Evolutionary conservation across 2,888 invertebrate species (phyloP).

Genomic region (Stratiomys singularior): DNA sequence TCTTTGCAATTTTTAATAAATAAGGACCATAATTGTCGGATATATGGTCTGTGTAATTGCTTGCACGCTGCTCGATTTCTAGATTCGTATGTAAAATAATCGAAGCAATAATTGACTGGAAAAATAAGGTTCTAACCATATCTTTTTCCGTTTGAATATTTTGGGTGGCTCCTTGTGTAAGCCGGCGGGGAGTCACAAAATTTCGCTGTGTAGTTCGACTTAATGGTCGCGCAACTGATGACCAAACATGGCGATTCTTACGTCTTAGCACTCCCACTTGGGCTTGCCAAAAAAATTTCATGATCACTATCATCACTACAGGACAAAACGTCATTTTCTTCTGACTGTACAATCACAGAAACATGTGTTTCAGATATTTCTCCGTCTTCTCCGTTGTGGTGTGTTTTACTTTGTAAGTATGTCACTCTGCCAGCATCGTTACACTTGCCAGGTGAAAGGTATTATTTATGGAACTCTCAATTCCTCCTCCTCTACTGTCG

Average conservation of each 20-base stretch:
- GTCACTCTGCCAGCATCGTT: too few relatives aligned
- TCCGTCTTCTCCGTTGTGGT: constrained; percentile 7
- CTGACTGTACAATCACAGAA: not conserved
- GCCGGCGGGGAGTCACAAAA: too few relatives aligned
- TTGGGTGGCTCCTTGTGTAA: too few relatives aligned
- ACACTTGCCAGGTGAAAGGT: too few relatives aligned
- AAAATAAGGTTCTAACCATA: constrained; percentile 1
- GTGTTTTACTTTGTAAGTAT: too few relatives aligned
- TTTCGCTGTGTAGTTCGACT: too few relatives aligned
- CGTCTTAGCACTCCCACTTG: not conserved
- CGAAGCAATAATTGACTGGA: not conserved
- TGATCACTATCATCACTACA: constrained; percentile 7
- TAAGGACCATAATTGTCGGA: too few relatives aligned
- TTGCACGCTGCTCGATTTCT: constrained; percentile 1
- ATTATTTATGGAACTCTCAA: too few relatives aligned
- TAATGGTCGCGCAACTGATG: not conserved
- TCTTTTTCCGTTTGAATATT: too few relatives aligned
- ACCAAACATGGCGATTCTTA: not conserved
- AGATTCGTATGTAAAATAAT: constrained; percentile 7
- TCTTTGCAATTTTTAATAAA: too few relatives aligned
- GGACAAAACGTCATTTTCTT: constrained; percentile 8
- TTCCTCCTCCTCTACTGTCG: too few relatives aligned
- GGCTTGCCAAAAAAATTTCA: not conserved
- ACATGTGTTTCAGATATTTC: not conserved
- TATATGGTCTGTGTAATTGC: constrained; percentile 6